Evolutionary conservation across 2,113 vertebrate genomes (phyloP).

Genomic region (Halcyon malimbica): DNA sequence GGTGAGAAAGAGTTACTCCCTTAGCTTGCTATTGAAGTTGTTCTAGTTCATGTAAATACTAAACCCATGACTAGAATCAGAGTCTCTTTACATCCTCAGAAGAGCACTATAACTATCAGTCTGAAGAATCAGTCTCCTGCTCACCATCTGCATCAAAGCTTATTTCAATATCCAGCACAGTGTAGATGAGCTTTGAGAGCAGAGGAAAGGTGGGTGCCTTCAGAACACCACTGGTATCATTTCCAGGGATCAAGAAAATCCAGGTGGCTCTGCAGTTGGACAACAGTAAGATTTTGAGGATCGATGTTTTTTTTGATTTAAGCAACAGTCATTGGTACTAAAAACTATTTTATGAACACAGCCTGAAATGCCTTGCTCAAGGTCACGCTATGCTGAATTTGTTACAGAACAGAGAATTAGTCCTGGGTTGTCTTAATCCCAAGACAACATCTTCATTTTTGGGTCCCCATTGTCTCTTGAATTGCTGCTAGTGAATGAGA

Average conservation of each 20-base stretch:
- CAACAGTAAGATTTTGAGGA: background rate
- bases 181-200: background rate
- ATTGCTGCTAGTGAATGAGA: background rate
- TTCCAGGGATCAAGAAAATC: background rate
- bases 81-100: background rate
- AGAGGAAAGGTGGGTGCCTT: background rate
- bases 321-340: background rate
- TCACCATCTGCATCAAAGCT: background rate
- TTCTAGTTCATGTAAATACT: background rate
- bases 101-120: background rate
- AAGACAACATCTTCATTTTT: background rate
- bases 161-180: background rate
- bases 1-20: background rate
- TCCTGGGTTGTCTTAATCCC: background rate
- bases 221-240: background rate
- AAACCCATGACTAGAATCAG: background rate
- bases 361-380: background rate
- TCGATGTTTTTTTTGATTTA: background rate
- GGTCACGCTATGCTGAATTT: background rate
- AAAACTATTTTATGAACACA: background rate
- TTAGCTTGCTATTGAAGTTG: background rate
- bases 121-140: background rate
- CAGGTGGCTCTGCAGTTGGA: background rate
- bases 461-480: background rate
- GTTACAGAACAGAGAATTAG: background rate